Base-by-base conservation (phyloP, 2,888 invertebrate species). In the Mylabris sibirica region DNA sequence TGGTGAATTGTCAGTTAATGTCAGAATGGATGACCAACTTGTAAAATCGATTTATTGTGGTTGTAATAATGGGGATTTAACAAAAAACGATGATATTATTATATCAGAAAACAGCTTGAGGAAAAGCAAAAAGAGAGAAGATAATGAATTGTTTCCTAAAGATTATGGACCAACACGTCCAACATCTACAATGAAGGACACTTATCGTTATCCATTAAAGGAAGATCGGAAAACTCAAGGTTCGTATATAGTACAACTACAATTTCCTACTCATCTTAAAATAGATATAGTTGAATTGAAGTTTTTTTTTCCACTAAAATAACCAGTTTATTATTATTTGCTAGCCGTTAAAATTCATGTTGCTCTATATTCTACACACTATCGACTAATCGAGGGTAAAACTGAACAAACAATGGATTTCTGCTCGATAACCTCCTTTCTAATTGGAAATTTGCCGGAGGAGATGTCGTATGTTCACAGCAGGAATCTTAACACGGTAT, bases 101-200 rank as follows among this genome's bases (percentile, higher is more conserved):
- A 69, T 74, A 34, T 72, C 77, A 1, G 84, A 82, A 41, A 72
- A 75, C 73, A 83, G 81, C 70, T 83, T 80, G 78, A 64, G 74
- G 64, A 79, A 79, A 68, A 73, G 73, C 60, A 20, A 17, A 14
- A 78, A 80, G 66, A 78, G 76, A 67, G 79, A 78, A 11, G 82
- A 80, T 65, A 82, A 82, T 62, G 75, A 81, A 80, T 72, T 84
- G 82, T 81, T 69, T 84, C 34, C 73, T 82, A 63, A 75, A 79
- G 72, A 83, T 83, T 70, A 80, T 73, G 9, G 75, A 78, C 3
- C 60, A 66, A 41, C 68, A 4, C 72, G 66, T 30, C 68, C 77
- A 34, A 72, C 72, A 63, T 82, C 83, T 5, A 79, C 79, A 14
- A 83, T 82, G 82, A 82, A 80, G 71, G 76, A 73, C 14, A 73